Conservation (phyloP, 2,113 vertebrate genomes). For the Egretta garzetta region DNA sequence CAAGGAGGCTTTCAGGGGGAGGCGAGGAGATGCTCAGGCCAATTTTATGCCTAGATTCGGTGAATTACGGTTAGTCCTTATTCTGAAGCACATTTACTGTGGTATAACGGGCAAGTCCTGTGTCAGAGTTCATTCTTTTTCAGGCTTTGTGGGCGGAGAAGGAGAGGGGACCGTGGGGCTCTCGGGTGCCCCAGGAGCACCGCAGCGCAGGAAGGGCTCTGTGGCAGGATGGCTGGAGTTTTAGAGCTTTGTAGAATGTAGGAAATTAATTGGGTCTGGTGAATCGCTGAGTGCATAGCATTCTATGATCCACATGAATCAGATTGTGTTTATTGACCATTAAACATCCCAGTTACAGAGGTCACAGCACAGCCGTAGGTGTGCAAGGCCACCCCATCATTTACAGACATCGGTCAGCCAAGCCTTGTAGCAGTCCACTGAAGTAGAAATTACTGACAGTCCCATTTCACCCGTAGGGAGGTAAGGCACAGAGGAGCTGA, state of each 20-base stretch:
- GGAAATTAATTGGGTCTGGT: not conserved
- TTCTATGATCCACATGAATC: not conserved
- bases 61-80: not conserved
- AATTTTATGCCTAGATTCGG: not conserved
- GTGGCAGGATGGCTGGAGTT: accelerated
- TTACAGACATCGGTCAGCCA: not conserved
- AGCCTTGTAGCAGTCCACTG: not conserved
- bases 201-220: not conserved
- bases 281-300: not conserved
- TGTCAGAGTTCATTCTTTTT: not conserved
- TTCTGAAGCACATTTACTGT: not conserved
- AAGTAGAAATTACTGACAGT: not conserved
- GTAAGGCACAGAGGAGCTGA: not conserved
- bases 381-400: not conserved
- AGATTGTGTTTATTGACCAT: not conserved
- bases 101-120: not conserved
- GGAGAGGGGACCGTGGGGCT: not conserved
- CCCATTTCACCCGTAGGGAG: not conserved
- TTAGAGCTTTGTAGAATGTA: not conserved
- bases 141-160: not conserved
- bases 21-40: not conserved
- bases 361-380: not conserved
- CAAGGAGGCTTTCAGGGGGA: not conserved
- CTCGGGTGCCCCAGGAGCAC: accelerated
- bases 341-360: not conserved